Evolutionary conservation across 2,888 invertebrate species (phyloP).

Genomic region (Leptinotarsa rubiginosa): DNA sequence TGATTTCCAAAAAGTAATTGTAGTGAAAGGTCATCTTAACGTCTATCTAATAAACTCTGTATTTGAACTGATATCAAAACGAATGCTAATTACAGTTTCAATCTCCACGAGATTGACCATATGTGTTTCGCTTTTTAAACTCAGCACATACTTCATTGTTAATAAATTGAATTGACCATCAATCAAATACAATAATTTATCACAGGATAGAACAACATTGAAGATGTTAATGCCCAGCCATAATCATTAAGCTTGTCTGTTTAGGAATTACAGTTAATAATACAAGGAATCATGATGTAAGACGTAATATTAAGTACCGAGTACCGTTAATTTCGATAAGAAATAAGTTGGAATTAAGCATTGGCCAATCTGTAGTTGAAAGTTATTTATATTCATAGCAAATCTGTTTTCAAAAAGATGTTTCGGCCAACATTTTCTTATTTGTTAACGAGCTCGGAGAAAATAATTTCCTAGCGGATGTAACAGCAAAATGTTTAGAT

Average conservation of each 20-base stretch:
- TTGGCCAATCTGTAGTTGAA: not conserved
- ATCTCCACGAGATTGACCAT: not conserved
- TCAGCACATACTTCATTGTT: not conserved
- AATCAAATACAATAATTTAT: slow-evolving; percentile 22
- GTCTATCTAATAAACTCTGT: too few species aligned
- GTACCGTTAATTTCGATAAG: not conserved
- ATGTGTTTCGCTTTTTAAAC: too few species aligned
- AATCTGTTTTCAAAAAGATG: not conserved
- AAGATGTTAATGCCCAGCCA: slow-evolving; percentile 8
- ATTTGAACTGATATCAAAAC: not conserved
- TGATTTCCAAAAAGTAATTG: too few species aligned
- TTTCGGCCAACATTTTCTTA: too few species aligned
- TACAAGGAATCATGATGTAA: slow-evolving; percentile 2
- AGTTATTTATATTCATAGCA: too few species aligned
- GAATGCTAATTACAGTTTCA: not conserved
- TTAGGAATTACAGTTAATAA: slow-evolving; percentile 13
- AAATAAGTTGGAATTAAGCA: not conserved
- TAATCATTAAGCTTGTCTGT: slow-evolving; percentile 13
- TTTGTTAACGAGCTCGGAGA: too few species aligned
- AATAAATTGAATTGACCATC: slow-evolving; percentile 25
- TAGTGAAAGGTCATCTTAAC: too few species aligned
- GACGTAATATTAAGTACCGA: slow-evolving; percentile 8
- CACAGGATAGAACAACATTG: not conserved
- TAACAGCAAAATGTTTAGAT: too few species aligned
- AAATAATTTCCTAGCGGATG: too few species aligned